Evolutionary conservation across 1,140 invertebrate genomes (phyloP).

Genomic region (Babylonia areolata): DNA sequence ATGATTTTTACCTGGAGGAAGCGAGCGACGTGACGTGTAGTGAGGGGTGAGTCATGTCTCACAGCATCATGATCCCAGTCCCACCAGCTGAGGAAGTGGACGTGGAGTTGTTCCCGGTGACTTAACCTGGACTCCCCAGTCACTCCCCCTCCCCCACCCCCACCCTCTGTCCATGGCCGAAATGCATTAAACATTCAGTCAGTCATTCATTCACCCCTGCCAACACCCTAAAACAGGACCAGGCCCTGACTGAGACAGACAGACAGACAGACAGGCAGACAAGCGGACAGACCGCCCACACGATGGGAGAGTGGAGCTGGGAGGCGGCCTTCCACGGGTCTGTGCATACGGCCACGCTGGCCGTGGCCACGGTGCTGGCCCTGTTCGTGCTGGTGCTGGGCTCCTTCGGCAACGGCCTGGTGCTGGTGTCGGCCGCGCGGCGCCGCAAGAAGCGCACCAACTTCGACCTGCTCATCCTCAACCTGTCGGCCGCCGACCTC

Average conservation of each 20-base stretch:
- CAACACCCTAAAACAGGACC: too few relatives aligned
- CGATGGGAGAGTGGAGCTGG: conserved; percentile 29
- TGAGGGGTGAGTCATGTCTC: too few relatives aligned
- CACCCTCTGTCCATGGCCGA: too few relatives aligned
- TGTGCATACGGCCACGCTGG: conserved; percentile 59
- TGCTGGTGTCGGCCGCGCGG: conserved; percentile 55
- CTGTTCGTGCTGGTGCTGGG: conserved; percentile 61
- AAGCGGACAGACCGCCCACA: not conserved
- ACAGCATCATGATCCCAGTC: too few relatives aligned
- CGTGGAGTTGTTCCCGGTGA: too few relatives aligned
- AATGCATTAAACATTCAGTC: too few relatives aligned
- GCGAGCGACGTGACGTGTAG: too few relatives aligned
- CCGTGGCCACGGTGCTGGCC: conserved; percentile 60
- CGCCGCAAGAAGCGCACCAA: conserved; percentile 50
- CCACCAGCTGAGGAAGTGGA: too few relatives aligned
- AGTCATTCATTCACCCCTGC: too few relatives aligned
- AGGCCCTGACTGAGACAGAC: not conserved
- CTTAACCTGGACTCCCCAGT: too few relatives aligned
- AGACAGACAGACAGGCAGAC: not conserved
- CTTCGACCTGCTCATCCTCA: conserved; percentile 61
- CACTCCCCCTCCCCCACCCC: too few relatives aligned
- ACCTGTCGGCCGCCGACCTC: conserved; percentile 62
- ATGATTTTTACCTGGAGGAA: too few relatives aligned
- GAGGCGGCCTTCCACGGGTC: conserved; percentile 53
- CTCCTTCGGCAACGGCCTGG: conserved; percentile 60